Base-by-base conservation (phyloP, 2,113 vertebrate species). In the Acrocephalus kingi region DNA sequence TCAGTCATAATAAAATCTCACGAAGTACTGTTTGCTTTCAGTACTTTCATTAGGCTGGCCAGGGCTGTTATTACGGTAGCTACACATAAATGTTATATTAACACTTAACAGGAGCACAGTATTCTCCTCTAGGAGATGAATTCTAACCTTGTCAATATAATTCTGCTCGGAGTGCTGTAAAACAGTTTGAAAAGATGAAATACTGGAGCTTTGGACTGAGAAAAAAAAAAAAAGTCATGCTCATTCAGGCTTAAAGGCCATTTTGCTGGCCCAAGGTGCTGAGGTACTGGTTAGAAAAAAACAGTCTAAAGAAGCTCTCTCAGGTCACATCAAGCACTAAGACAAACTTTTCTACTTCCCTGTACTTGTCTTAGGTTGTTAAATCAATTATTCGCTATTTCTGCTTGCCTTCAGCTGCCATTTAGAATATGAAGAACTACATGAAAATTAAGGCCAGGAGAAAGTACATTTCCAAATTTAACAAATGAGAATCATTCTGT, bases 41-140 rank as follows among this genome's bases (percentile, higher is more conserved):
- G 96, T 97, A 97, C 95, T 98, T 97, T 98, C 97, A 98, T 98
- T 98, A 98, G 97, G 97, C 98, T 97, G 98, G 98, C 98, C 81
- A 87, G 97, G 97, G 95, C 97, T 98, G 95, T 98, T 98, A 98
- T 98, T 97, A 98, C 98, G 96, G 97, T 96, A 97, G 97, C 97
- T 96, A 97, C 98, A 98, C 98, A 99, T 98, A 99, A 99, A 99
- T 98, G 98, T 98, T 98, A 98, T 98, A 99, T 99, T 99, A 99
- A 98, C 98, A 99, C 98, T 99, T 98, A 98, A 98, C 97, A 97
- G 98, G 93, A 96, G 93, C 96, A 97, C 95, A 96, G 97, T 97
- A 97, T 98, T 98, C 98, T 98, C 98, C 98, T 98, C 92, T 96
- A 98, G 98, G 98, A 99, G 98, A 97, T 97, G 97, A 98, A 98